Base-by-base conservation (phyloP, 2,888 invertebrate genomes). In the Mimumesa dahlbomi region DNA sequence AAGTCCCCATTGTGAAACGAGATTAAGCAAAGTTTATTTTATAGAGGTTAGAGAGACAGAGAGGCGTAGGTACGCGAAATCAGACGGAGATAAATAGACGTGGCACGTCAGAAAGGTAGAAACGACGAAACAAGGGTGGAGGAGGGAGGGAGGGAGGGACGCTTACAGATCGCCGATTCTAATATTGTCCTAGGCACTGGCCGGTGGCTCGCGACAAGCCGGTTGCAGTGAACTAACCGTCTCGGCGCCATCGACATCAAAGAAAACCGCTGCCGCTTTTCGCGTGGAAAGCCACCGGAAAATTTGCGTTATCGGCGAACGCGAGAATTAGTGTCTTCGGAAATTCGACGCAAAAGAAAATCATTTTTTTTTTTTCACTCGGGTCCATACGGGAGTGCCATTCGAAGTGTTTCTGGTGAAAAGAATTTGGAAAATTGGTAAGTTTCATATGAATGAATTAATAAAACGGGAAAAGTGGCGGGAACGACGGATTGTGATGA, bases 131-230 rank as follows among this genome's bases (percentile, higher is more conserved):
- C 34, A 50, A 52, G 66, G 64, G 59, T 50, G 54, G 52, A 64
- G 64, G 54, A 68, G 70, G 65, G 58, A 57, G 53, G 54, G 52
- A 64, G 64, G 54, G 69, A 70, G 65, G 58, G 59, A 66, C 56
- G 69, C 62, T 68, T 59, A 59, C 66, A 69, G 74, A 77, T 73
- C 65, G 66, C 50, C 70, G 83, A 80, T 84, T 88, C 88, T 88
- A 88, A 88, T 88, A 88, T 88, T 88, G 88, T 87, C 88, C 84
- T 85, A 86, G 84, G 83, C 79, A 77, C 70, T 75, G 75, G 82
- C 75, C 71, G 77, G 79, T 75, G 75, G 81, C 77, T 78, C 71
- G 71, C 67, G 76, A 77, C 73, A 75, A 72, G 73, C 76, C 73
- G 61, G 73, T 42, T 76, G 58, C 85, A 87, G 87, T 85, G 82